Base-by-base conservation (phyloP, 2,797 vertebrate species). In the Lacerta bilineata region DNA sequence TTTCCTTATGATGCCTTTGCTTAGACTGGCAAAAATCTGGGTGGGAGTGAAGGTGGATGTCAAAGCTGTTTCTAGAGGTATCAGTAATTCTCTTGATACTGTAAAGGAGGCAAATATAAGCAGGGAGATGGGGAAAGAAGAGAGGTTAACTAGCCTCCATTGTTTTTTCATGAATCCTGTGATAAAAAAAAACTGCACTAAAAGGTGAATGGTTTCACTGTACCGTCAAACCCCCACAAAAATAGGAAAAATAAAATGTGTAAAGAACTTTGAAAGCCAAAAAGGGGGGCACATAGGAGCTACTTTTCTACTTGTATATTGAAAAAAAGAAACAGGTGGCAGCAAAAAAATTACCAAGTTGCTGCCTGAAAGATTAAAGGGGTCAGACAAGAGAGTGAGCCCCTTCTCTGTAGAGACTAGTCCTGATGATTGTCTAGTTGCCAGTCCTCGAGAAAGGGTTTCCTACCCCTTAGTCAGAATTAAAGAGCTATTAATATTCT, bases 401-500 rank as follows among this genome's bases (percentile, higher is more conserved):
- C 64, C 11, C 27, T 36, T 83, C 81, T 83, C 11, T 39, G n/a
- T 33, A 50, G 41, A 29, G 66, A 77, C 78, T 68, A 7, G 41
- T 46, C 39, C 66, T 46, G 18, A 8, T 46, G 64, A 33, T 33
- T 84, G 50, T 33, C 46, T 55, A 36, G 27, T 36, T 41, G n/a
- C 36, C 2, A 85, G 83, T 74, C 3, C n/a, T 74, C 1, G 43
- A 55, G 18, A 50, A 29, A 69, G 8, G 41, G 27, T 23, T 69
- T 83, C 3, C 46, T 55, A 6, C 25, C 36, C 46, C 17, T 39
- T 18, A 36, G 25, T 84, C 71, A 85, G 43, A 10, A 15, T 43
- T 46, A 88, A 15, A 88, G 11, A 33, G 61, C 39, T 80, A 25
- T 50, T 41, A 83, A 55, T 89, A 10, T n/a, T 79, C 10, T 91